A percentile compares a stretch with the other conserved stretches of the same genome.
Conservation (phyloP, 2,888 invertebrate genomes). For the Nysson spinosus region DNA sequence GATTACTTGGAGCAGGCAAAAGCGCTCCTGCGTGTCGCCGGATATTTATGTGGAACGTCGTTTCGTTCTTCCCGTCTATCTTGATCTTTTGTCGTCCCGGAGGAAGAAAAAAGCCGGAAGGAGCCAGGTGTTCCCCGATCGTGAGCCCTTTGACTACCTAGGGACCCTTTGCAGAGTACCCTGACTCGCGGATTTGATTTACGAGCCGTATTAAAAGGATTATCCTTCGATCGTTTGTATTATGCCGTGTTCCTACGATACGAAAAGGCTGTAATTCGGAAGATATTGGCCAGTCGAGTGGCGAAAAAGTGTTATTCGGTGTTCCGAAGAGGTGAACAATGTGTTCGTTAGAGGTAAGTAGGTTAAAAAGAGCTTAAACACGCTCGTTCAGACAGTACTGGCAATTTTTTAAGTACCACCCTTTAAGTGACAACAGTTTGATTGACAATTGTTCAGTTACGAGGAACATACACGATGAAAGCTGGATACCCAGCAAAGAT, state of each 20-base stretch:
- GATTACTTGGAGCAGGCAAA: conserved; percentile 57
- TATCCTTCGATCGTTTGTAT: conserved; percentile 25
- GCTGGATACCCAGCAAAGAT: too few species aligned
- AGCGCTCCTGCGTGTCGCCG: conserved; percentile 58
- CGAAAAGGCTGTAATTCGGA: too few species aligned
- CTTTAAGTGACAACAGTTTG: conserved; percentile 1
- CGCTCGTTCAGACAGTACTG: too few species aligned
- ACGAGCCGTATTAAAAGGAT: conserved; percentile 21
- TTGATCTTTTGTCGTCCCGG: not conserved
- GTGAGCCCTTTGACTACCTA: conserved; percentile 16
- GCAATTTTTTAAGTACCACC: not conserved
- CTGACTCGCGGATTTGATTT: conserved; percentile 28
- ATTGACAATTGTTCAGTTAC: conserved; percentile 29
- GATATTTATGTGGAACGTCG: conserved; percentile 57
- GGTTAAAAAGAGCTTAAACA: conserved; percentile 10
- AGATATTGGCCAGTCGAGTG: not conserved
- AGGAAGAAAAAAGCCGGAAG: not conserved
- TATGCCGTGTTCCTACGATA: not conserved
- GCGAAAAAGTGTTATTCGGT: conserved; percentile 3
- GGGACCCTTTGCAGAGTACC: not conserved
- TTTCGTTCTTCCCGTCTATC: conserved; percentile 4
- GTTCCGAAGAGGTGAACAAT: conserved; percentile 20
- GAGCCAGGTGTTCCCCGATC: not conserved
- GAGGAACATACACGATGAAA: too few species aligned
- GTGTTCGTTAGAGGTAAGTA: conserved; percentile 24